Evolutionary conservation across 2,113 vertebrate genomes (phyloP).

Genomic region (Solea senegalensis): DNA sequence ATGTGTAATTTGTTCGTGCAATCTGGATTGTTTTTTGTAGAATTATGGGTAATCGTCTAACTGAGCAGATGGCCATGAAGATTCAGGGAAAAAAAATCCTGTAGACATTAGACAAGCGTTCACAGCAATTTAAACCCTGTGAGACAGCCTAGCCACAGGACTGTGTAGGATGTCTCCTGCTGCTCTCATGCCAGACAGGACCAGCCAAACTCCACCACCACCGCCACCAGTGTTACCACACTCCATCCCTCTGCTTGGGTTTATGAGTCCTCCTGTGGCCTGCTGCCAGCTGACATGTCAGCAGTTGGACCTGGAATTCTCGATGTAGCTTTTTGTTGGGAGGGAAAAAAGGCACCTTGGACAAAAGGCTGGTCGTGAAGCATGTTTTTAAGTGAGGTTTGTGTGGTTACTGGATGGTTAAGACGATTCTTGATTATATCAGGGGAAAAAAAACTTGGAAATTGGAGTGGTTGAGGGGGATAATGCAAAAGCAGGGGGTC

Average conservation of each 20-base stretch:
- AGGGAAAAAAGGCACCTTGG: conserved; percentile 63
- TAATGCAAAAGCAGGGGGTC: conserved; percentile 76
- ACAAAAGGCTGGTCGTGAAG: conserved; percentile 61
- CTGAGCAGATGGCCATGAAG: neutral
- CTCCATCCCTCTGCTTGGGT: conserved; percentile 7
- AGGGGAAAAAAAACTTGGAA: conserved; percentile 51
- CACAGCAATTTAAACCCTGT: conserved; percentile 15
- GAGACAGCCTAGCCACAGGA: conserved; percentile 24
- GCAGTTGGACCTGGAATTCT: conserved; percentile 67
- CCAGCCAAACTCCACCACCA: conserved; percentile 31
- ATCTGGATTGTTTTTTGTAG: conserved; percentile 22
- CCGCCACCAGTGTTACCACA: conserved; percentile 29
- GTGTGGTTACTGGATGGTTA: conserved; percentile 78
- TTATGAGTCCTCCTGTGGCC: conserved; percentile 24
- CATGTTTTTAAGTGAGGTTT: conserved; percentile 75
- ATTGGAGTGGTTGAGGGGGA: conserved; percentile 70
- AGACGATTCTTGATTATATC: conserved; percentile 77
- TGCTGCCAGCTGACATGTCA: conserved; percentile 59
- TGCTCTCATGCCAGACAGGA: conserved; percentile 15
- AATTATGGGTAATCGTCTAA: conserved; percentile 15
- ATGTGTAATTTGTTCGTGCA: neutral
- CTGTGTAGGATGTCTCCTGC: conserved; percentile 16
- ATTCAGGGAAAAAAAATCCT: conserved; percentile 20
- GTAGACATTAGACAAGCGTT: neutral
- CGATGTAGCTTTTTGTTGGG: conserved; percentile 46